phyloP scores from a whole-genome alignment of 2,888 invertebrate genomes.

The Oligia latruncula region DNA sequence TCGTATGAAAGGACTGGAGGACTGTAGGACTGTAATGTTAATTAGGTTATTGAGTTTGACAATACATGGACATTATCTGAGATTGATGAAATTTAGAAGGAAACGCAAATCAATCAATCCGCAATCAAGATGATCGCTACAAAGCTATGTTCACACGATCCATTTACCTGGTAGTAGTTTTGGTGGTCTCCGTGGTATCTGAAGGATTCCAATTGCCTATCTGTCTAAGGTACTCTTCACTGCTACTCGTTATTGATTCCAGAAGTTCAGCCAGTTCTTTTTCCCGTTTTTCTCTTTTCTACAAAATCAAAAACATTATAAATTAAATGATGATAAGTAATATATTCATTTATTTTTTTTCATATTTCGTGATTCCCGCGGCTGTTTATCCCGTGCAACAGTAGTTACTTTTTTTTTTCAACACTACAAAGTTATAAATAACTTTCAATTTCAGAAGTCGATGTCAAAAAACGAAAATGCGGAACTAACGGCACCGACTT shows the following conservation, averaged over 20 bases:
- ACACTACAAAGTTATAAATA: no score
- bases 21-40: background rate
- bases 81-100: background rate
- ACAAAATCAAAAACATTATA: background rate
- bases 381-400: background rate
- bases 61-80: background rate
- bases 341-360: background rate
- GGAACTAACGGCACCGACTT: no score
- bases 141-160: background rate
- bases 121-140: background rate
- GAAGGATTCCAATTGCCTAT: constrained; percentile 82
- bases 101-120: background rate
- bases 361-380: background rate
- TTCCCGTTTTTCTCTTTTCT: constrained; percentile 71
- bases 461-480: no score
- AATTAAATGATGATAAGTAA: no score
- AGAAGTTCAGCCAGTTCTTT: constrained; percentile 79
- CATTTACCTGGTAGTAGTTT: constrained; percentile 79
- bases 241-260: constrained; percentile 84
- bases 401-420: background rate
- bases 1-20: no score
- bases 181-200: constrained; percentile 78
- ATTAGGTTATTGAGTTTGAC: background rate
- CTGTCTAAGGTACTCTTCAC: constrained; percentile 85
- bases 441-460: no score